These are phyloP conservation scores for Octodonta nipae DNA, from an alignment of 2,888 invertebrate genomes.

Conservation along the genomic window DNA sequence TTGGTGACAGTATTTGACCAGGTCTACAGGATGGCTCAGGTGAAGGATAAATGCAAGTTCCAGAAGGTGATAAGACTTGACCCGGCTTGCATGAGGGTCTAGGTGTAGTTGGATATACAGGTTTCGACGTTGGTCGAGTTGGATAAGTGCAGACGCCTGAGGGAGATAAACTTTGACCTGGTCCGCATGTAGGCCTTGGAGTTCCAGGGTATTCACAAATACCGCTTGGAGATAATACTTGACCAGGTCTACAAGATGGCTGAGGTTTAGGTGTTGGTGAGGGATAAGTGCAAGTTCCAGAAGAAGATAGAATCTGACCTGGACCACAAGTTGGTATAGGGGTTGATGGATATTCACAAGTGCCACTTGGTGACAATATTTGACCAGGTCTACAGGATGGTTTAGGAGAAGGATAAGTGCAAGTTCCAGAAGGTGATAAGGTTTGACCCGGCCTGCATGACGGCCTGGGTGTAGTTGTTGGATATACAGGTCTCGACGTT, in stretches of 20 bases:
- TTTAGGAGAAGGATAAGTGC: conserved; percentile 16
- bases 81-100: conserved; percentile 10
- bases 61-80: conserved; percentile 13
- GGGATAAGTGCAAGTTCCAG: conserved; percentile 7
- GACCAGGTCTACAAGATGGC: conserved; percentile 6
- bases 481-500: conserved; percentile 4
- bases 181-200: conserved; percentile 4
- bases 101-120: conserved; percentile 2
- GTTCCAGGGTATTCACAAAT: conserved; percentile 11
- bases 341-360: neutral
- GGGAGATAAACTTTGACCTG: conserved; percentile 7
- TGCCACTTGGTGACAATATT: conserved; percentile 12
- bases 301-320: conserved; percentile 14
- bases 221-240: conserved; percentile 8
- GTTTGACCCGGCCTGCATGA: neutral
- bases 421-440: conserved; percentile 22
- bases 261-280: conserved; percentile 32
- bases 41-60: conserved; percentile 5
- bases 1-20: conserved; percentile 10
- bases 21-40: conserved; percentile 8
- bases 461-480: neutral
- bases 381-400: conserved; percentile 12
- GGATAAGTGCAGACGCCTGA: conserved; percentile 16
- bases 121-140: neutral
- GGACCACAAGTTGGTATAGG: conserved; percentile 14